Evolutionary conservation across 2,797 vertebrate species (phyloP).

Genomic region (Ctenopoma kingsleyae): DNA sequence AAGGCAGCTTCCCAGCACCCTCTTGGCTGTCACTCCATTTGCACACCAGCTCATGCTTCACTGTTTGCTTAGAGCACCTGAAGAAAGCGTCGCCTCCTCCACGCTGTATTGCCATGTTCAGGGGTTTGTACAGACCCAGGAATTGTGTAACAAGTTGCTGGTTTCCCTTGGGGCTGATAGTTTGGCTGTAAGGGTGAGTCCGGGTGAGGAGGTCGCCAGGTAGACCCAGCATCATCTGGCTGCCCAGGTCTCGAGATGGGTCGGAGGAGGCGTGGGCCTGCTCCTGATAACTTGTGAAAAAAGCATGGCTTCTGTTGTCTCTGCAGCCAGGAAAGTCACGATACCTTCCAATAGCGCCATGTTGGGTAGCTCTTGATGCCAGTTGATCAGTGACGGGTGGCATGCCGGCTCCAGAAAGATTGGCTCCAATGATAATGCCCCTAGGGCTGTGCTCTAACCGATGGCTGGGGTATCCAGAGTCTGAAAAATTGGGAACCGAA

Average conservation of each 20-base stretch:
- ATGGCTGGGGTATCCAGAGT: conserved; percentile 85
- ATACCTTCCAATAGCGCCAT: conserved; percentile 83
- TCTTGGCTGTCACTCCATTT: conserved; percentile 84
- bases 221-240: conserved; percentile 85
- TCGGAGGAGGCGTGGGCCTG: conserved; percentile 85
- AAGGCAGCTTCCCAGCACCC: conserved; percentile 75
- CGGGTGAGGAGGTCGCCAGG: conserved; percentile 83
- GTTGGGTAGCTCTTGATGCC: conserved; percentile 80
- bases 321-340: conserved; percentile 83
- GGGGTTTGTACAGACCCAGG: conserved; percentile 83
- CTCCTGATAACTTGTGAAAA: conserved; percentile 83
- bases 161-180: conserved; percentile 79
- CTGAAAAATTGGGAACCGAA: conserved; percentile 83
- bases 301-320: conserved; percentile 81
- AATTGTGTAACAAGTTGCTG: conserved; percentile 84
- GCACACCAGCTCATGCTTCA: conserved; percentile 85
- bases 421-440: conserved; percentile 86
- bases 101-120: conserved; percentile 83
- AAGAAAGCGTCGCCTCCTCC: conserved; percentile 82
- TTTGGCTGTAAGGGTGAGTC: conserved; percentile 80
- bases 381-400: conserved; percentile 85
- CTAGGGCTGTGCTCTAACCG: conserved; percentile 84
- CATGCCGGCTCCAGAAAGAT: conserved; percentile 84
- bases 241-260: conserved; percentile 75
- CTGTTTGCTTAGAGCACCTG: conserved; percentile 83